Evolutionary conservation across 2,888 invertebrate genomes (phyloP).

Genomic region (Himalopsyche anomala): DNA sequence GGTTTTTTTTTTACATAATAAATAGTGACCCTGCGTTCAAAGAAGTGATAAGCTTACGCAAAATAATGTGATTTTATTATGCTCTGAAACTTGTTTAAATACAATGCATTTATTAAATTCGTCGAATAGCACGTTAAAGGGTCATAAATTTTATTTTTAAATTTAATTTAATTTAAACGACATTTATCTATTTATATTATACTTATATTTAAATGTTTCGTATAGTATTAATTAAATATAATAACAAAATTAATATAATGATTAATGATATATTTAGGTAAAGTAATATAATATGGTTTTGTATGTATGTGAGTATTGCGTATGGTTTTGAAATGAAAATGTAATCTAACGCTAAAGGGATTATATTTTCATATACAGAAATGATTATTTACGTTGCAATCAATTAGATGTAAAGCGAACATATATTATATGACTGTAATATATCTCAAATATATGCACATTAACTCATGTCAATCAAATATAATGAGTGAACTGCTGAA

Average conservation of each 20-base stretch:
- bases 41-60: too few relatives aligned
- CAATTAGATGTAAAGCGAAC: conserved; percentile 43
- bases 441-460: background rate
- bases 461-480: conserved; percentile 3
- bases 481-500: too few relatives aligned
- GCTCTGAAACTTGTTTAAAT: too few relatives aligned
- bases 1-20: too few relatives aligned
- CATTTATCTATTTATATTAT: too few relatives aligned
- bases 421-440: background rate
- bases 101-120: too few relatives aligned
- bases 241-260: conserved; percentile 63
- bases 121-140: too few relatives aligned
- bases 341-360: conserved; percentile 47
- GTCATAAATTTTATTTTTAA: too few relatives aligned
- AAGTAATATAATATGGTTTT: conserved; percentile 52
- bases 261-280: conserved; percentile 59
- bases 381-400: conserved; percentile 46
- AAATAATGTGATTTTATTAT: too few relatives aligned
- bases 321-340: conserved; percentile 58
- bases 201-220: too few relatives aligned
- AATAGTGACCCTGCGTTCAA: too few relatives aligned
- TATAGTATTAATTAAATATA: background rate
- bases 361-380: conserved; percentile 50
- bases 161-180: too few relatives aligned
- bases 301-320: conserved; percentile 39